Evolutionary conservation across 2,113 vertebrate genomes (phyloP).

Genomic region (Petrocephalus microphthalmus): DNA sequence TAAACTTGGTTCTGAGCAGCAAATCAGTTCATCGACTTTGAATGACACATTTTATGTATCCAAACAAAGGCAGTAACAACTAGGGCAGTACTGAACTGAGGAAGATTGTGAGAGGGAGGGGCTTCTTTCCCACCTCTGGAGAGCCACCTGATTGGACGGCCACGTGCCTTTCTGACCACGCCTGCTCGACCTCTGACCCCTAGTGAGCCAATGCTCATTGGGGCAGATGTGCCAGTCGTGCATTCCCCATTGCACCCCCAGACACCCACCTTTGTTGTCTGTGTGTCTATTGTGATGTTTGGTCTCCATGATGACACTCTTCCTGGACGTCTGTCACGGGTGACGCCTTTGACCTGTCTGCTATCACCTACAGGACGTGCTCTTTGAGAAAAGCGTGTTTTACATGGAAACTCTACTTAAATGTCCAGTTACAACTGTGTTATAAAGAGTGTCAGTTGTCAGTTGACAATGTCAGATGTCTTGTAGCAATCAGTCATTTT

Average conservation of each 20-base stretch:
- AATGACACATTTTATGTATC: constrained; percentile 60
- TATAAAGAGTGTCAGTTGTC: constrained; percentile 9
- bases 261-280: constrained; percentile 50
- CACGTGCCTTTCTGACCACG: constrained; percentile 71
- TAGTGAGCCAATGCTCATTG: constrained; percentile 68
- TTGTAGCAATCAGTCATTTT: neutral
- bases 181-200: constrained; percentile 64
- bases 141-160: constrained; percentile 66
- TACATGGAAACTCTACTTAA: neutral
- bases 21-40: constrained; percentile 43
- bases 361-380: neutral
- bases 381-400: neutral
- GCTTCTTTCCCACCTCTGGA: constrained; percentile 59
- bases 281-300: constrained; percentile 38
- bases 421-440: neutral
- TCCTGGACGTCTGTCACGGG: constrained; percentile 45
- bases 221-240: constrained; percentile 57
- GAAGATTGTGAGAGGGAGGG: constrained; percentile 23
- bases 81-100: constrained; percentile 26
- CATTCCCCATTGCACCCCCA: constrained; percentile 58
- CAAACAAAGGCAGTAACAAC: constrained; percentile 59
- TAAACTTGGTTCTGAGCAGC: constrained; percentile 55
- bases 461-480: neutral
- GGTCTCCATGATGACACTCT: constrained; percentile 45
- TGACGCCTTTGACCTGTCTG: neutral